A percentile compares a stretch with the other conserved stretches of the same genome.
These are phyloP conservation scores for Tympanuchus pallidicinctus DNA, from an alignment of 2,113 vertebrate genomes.

Conservation along the genomic window DNA sequence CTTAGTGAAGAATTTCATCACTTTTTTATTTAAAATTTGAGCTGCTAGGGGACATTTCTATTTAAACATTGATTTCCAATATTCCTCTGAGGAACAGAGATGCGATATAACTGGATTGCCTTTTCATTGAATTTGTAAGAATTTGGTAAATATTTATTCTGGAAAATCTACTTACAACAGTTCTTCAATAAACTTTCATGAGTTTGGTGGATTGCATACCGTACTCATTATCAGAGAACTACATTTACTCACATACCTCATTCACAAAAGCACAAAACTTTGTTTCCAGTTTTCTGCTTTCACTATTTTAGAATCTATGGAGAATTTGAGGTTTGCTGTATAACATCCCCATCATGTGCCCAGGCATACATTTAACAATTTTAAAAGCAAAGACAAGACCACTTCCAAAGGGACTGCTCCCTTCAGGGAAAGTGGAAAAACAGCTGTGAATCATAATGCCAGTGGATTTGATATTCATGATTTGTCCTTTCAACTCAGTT, in stretches of 20 bases:
- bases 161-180: neutral
- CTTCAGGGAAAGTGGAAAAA: neutral
- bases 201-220: neutral
- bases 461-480: neutral
- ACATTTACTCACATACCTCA: neutral
- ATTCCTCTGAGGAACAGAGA: neutral
- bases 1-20: neutral
- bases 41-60: neutral
- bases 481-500: neutral
- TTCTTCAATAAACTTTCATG: neutral
- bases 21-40: neutral
- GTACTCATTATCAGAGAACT: neutral
- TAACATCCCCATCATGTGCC: neutral
- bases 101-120: neutral
- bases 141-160: neutral
- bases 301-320: neutral
- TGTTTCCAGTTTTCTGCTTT: neutral
- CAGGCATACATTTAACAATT: neutral
- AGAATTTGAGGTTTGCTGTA: neutral
- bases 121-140: neutral
- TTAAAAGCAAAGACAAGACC: neutral
- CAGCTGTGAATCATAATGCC: neutral
- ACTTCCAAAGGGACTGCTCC: neutral
- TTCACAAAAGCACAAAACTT: neutral
- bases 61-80: neutral